Evolutionary conservation across 2,797 vertebrate genomes (phyloP).

Genomic region (Poecilia wingei): DNA sequence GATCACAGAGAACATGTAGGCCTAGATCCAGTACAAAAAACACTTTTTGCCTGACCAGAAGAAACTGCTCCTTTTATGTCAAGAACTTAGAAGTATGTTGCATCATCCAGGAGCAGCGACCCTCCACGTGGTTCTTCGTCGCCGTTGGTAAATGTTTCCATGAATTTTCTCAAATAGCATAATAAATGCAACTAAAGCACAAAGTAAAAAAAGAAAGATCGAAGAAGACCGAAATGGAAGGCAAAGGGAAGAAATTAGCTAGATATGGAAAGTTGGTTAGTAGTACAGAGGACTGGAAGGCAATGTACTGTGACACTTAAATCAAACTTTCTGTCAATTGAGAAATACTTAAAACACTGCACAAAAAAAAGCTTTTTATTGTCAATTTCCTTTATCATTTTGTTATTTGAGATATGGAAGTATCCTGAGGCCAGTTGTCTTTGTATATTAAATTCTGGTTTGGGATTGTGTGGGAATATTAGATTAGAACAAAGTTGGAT

Average conservation of each 20-base stretch:
- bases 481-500: conserved; percentile 36
- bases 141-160: neutral
- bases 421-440: conserved; percentile 50
- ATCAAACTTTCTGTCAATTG: neutral
- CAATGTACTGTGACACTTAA: neutral
- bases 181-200: neutral
- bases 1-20: neutral
- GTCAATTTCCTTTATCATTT: neutral
- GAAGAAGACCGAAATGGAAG: neutral
- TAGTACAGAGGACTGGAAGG: neutral
- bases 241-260: neutral
- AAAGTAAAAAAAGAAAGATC: neutral
- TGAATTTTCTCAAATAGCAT: neutral
- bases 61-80: neutral
- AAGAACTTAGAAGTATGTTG: neutral
- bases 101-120: neutral
- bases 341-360: neutral
- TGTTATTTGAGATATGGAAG: neutral
- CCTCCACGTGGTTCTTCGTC: neutral
- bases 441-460: conserved; percentile 37
- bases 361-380: neutral
- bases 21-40: neutral
- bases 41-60: neutral
- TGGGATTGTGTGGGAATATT: conserved; percentile 35
- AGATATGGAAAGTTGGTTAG: neutral